phyloP scores from a whole-genome alignment of 2,113 vertebrate species.

The Delphinapterus leucas region DNA sequence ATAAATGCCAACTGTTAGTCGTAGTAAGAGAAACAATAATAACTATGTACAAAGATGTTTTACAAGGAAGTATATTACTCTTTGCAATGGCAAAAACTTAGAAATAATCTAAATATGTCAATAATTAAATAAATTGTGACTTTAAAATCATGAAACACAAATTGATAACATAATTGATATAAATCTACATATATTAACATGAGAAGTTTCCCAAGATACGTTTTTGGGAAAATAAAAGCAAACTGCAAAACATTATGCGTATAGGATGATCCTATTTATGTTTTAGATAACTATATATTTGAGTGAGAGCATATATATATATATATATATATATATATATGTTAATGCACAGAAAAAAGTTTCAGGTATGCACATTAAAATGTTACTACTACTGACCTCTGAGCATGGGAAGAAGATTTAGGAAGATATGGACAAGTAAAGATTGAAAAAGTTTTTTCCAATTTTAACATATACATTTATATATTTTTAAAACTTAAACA shows the following conservation, averaged over 20 bases:
- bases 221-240: background rate
- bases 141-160: background rate
- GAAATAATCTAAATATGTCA: background rate
- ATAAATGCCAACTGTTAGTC: background rate
- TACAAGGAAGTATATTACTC: background rate
- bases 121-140: background rate
- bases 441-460: background rate
- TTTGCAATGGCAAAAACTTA: background rate
- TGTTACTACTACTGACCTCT: background rate
- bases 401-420: background rate
- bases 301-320: background rate
- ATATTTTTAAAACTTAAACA: background rate
- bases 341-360: background rate
- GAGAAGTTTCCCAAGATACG: background rate
- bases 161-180: background rate
- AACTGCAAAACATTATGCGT: background rate
- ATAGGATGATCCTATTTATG: background rate
- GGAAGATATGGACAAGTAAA: background rate
- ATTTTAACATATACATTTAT: background rate
- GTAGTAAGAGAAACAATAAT: background rate
- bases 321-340: background rate
- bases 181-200: background rate
- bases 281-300: background rate
- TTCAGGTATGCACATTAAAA: background rate
- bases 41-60: background rate